Evolutionary conservation across 2,888 invertebrate genomes (phyloP), one percentile per base, ranked within the genome.

Genomic region (Eucera pruinosa): DNA sequence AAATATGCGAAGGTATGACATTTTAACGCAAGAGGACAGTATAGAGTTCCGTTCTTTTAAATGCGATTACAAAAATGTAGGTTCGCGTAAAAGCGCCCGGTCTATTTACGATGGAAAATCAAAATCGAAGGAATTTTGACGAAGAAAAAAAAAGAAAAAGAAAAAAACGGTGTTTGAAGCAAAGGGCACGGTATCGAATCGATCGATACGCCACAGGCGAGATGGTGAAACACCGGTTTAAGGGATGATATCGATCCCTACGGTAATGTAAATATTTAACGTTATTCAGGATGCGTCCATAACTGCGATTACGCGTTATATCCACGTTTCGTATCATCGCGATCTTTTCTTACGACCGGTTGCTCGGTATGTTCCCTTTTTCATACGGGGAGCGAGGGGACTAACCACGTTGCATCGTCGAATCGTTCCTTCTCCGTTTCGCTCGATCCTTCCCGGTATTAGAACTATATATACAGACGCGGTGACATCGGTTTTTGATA

Each of bases 341-440:
- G 70, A 74, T 82, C 81, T 76, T 78, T 78, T 78, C 65, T 75
- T 73, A 76, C 69, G 74, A 81, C 76, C 83, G 79, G 76, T 78
- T 76, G 52, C 71, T 73, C 65, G 68, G 65, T 69, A 18, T 54
- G 47, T 58, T 73, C 73, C 64, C 62, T 73, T 76, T 75, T 75
- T 70, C 65, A 58, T 71, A 54, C 43, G 25, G 47, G 18, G 18
- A 47, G 23, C 43, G 43, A 36, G 25, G 45, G 41, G 41, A 58
- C 58, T 52, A 68, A 68, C 74, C 71, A 70, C 45, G 74, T 72
- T 67, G 43, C 66, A 77, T 57, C 70, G 65, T 79, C 60, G 62
- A 81, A 73, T 77, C 66, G 54, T 78, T 58, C 58, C 60, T 61
- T 69, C 67, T 62, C 33, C 61, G 47, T 74, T 71, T 11, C 43